Evolutionary conservation across 2,888 invertebrate genomes (phyloP).

Genomic region (Mesorhabditis sp.): DNA sequence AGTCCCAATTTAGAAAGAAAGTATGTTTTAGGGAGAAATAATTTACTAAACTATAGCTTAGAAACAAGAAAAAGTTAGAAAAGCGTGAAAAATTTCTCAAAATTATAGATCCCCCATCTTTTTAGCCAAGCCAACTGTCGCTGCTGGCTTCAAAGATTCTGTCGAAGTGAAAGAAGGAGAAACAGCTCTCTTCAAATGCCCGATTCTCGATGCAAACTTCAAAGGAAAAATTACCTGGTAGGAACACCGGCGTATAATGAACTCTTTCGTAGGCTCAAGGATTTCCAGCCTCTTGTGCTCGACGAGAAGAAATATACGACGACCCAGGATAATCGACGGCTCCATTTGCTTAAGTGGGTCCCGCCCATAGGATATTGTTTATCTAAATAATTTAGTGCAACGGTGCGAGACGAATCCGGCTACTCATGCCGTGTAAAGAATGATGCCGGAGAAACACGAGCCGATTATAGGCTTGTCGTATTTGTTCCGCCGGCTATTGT

Average conservation of each 20-base stretch:
- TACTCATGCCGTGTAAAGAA: conserved; percentile 51
- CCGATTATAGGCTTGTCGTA: conserved; percentile 58
- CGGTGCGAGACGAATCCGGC: conserved; percentile 41
- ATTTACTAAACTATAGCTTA: no score
- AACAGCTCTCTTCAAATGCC: conserved; percentile 61
- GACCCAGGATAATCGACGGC: conserved; percentile 22
- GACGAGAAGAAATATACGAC: conserved; percentile 14
- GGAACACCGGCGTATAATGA: conserved; percentile 8
- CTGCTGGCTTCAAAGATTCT: conserved; percentile 46
- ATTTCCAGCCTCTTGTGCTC: background rate
- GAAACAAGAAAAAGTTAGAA: background rate
- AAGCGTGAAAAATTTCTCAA: background rate
- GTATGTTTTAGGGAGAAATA: no score
- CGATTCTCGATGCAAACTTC: conserved; percentile 43
- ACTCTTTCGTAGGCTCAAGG: background rate
- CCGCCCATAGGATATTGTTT: background rate
- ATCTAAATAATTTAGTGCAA: conserved; percentile 28
- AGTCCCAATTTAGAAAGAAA: no score
- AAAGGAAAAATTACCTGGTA: conserved; percentile 47
- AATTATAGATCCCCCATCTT: conserved; percentile 11
- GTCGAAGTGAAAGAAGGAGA: conserved; percentile 59
- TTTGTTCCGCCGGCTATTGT: conserved; percentile 52
- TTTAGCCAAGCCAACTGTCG: conserved; percentile 64
- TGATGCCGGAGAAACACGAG: conserved; percentile 59
- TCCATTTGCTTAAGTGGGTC: conserved; percentile 30